phyloP scores from a whole-genome alignment of 2,113 vertebrate genomes.

The Trichechus manatus region DNA sequence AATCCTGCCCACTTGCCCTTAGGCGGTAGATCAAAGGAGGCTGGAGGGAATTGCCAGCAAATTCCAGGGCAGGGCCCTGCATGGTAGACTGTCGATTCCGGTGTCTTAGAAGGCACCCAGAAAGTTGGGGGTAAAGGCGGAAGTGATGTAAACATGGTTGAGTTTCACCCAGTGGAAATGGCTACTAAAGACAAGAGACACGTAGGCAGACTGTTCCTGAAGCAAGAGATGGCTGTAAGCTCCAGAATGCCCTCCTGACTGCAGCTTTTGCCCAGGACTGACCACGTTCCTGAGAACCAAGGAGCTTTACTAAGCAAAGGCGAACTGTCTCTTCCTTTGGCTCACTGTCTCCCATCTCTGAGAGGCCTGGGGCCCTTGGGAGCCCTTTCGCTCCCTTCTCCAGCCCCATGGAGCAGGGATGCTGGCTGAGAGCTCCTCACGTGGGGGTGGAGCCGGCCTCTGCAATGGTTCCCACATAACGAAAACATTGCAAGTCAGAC shows the following conservation, averaged over 20 bases:
- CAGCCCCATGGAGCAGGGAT: not conserved
- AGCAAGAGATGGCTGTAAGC: not conserved
- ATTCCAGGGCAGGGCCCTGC: not conserved
- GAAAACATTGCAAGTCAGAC: constrained; percentile 39
- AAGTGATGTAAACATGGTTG: not conserved
- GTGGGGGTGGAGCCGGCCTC: not conserved
- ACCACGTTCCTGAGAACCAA: not conserved
- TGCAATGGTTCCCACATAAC: not conserved
- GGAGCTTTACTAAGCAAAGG: not conserved
- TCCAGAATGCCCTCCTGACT: not conserved
- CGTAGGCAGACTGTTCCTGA: not conserved
- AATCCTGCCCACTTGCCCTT: not conserved
- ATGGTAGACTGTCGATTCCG: not conserved
- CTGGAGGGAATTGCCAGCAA: not conserved
- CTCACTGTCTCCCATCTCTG: not conserved
- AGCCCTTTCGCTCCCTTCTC: not conserved
- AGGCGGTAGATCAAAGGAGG: not conserved
- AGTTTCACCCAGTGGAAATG: not conserved
- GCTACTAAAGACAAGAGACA: not conserved
- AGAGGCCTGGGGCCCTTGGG: constrained; percentile 5
- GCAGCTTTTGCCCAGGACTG: not conserved
- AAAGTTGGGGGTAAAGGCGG: not conserved
- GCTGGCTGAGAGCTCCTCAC: not conserved
- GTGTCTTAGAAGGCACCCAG: not conserved
- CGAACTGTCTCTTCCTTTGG: constrained; percentile 49